Conservation (phyloP, 2,797 vertebrate species). For the Neopelma chrysocephalum region DNA sequence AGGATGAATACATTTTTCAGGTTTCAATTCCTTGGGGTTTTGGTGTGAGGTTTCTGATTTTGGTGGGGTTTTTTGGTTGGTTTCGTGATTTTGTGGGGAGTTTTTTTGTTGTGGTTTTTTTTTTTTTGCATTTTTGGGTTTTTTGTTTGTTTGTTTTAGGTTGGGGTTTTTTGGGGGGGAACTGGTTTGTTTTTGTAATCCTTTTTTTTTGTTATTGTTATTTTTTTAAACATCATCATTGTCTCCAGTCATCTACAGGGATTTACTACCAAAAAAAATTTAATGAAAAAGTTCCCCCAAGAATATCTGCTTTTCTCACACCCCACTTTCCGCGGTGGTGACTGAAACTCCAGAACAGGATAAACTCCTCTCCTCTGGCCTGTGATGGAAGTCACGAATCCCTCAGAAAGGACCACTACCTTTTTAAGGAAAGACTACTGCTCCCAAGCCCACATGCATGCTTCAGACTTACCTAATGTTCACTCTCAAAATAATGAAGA, state of each 20-base stretch:
- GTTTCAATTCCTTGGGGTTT: background rate
- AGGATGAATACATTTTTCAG: background rate
- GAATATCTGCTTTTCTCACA: background rate
- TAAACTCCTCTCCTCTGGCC: background rate
- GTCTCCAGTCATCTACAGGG: background rate
- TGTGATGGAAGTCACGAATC: background rate
- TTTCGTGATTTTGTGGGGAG: too few species aligned
- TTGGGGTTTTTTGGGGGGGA: background rate
- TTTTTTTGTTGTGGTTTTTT: background rate
- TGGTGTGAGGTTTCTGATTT: too few species aligned
- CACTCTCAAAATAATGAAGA: background rate
- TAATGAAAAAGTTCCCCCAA: background rate
- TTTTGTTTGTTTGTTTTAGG: background rate
- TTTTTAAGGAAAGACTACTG: background rate
- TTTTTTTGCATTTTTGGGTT: background rate
- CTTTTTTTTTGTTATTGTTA: background rate
- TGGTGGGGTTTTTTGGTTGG: background rate
- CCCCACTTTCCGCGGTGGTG: rapidly evolving
- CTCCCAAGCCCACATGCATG: rapidly evolving
- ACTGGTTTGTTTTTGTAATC: background rate
- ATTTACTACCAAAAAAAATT: background rate
- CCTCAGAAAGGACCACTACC: background rate
- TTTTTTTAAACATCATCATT: background rate
- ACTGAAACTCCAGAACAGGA: background rate
- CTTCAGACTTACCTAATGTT: background rate